Conservation (phyloP, 2,888 invertebrate genomes). For the Macropis europaea region DNA sequence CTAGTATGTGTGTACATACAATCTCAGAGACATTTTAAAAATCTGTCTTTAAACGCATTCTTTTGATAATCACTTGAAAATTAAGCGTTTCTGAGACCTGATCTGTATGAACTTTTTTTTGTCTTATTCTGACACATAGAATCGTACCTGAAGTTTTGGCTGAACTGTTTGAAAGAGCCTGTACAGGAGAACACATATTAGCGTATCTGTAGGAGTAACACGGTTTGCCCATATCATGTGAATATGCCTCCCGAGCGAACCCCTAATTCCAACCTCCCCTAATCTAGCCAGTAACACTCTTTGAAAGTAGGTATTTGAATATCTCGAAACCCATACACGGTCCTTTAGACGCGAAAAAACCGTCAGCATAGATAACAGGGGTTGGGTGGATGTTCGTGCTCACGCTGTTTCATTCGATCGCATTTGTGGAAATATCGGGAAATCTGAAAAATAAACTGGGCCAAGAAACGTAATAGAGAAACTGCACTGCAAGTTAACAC, state of each 20-base stretch:
- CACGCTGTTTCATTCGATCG: not conserved
- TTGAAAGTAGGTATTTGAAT: conserved; percentile 35
- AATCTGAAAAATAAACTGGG: conserved; percentile 11
- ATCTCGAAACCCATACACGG: conserved; percentile 28
- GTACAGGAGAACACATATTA: conserved; percentile 1
- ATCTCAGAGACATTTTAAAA: too few relatives aligned
- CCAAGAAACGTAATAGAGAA: not conserved
- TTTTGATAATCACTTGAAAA: too few relatives aligned
- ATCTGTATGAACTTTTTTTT: too few relatives aligned
- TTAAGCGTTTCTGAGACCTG: too few relatives aligned
- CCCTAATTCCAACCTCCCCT: conserved; percentile 42
- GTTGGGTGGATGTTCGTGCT: not conserved
- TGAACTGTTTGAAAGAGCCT: too few relatives aligned
- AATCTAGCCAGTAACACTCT: conserved; percentile 41
- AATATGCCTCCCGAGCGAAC: conserved; percentile 17
- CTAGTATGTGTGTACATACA: too few relatives aligned
- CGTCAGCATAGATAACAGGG: conserved; percentile 10
- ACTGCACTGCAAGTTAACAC: too few relatives aligned
- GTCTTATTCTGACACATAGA: too few relatives aligned
- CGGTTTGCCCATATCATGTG: conserved; percentile 42
- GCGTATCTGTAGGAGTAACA: conserved; percentile 38
- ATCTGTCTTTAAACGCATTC: too few relatives aligned
- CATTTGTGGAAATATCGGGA: not conserved
- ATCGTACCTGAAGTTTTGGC: too few relatives aligned
- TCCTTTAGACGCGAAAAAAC: conserved; percentile 21